Evolutionary conservation across 2,888 invertebrate species (phyloP).

Genomic region (Tryphoninae sp.): DNA sequence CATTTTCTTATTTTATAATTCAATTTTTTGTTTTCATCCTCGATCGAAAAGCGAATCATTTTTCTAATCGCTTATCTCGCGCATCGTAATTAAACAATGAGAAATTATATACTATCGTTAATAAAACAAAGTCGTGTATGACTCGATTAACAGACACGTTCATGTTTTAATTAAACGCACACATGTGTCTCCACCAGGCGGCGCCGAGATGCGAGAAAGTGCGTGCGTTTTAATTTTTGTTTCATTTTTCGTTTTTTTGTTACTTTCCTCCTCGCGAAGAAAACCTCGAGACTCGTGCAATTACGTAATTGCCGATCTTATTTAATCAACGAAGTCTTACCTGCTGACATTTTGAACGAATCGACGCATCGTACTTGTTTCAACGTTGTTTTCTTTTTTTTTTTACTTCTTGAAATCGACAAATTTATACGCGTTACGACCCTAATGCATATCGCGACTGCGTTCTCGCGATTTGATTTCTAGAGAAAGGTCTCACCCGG

Average conservation of each 20-base stretch:
- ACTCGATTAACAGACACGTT: not conserved
- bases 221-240: not conserved
- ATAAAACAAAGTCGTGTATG: constrained; percentile 4
- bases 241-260: not conserved
- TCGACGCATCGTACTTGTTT: not conserved
- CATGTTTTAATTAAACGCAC: constrained; percentile 34
- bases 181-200: constrained; percentile 1
- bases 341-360: constrained; percentile 50
- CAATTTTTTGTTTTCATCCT: too few species aligned
- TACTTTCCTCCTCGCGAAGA: not conserved
- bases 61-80: too few species aligned
- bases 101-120: not conserved
- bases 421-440: constrained; percentile 1
- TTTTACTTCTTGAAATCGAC: not conserved
- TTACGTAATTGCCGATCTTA: constrained; percentile 44
- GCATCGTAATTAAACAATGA: too few species aligned
- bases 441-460: not conserved
- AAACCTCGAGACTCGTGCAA: not conserved
- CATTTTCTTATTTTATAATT: too few species aligned
- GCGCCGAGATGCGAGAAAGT: not conserved
- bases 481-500: constrained; percentile 27
- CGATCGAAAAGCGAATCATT: too few species aligned
- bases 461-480: constrained; percentile 30
- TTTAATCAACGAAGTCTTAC: constrained; percentile 52
- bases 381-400: constrained; percentile 2